Base-by-base conservation (phyloP, 2,113 vertebrate genomes). In the Nannobrachium achirus region DNA sequence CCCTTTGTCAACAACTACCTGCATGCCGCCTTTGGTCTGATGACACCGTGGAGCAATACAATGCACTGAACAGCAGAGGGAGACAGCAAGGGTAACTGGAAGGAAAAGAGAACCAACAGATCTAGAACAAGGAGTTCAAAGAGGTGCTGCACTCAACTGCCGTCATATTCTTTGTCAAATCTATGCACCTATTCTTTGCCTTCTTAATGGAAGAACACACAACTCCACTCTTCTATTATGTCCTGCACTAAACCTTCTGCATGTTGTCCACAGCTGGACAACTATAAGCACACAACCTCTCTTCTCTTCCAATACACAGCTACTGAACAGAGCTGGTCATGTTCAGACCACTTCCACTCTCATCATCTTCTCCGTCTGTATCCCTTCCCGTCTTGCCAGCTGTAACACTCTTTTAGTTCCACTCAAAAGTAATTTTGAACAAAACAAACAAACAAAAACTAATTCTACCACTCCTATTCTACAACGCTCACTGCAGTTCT, bases 11-110 rank as follows among this genome's bases (percentile, higher is more conserved):
- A 48, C 66, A 49, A 57, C 67, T 25, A 56, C 44, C 66, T 50
- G 48, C 44, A 18, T 1, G 8, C 76, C 71, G 56, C 72, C 84
- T 91, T 91, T 88, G 89, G 88, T 89, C 72, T 76, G 76, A 53
- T 42, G 70, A 73, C 70, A 52, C 71, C 58, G 79, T 65, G 73
- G 83, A 84, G 69, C 49, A 11, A 62, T 60, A 75, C 46, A 1
- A 49, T 25, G 49, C 68, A 49, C 66, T 63, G 25, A 66, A 74
- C 71, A 69, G 61, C 67, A 45, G 69, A 79, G 46, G 66, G 64
- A 71, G 71, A 81, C 49, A 33, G 63, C n/a, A n/a, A 83, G 39
- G 75, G 69, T 40, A 11, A 61, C 59, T 39, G 46, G 20, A 65
- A 39, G 7, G 3, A 13, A 46, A 3, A 20, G 56, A 75, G 46